A percentile compares a stretch with the other conserved stretches of the same genome.
Evolutionary conservation across 2,797 vertebrate species (phyloP).

Genomic region (Sebastes steindachneri): DNA sequence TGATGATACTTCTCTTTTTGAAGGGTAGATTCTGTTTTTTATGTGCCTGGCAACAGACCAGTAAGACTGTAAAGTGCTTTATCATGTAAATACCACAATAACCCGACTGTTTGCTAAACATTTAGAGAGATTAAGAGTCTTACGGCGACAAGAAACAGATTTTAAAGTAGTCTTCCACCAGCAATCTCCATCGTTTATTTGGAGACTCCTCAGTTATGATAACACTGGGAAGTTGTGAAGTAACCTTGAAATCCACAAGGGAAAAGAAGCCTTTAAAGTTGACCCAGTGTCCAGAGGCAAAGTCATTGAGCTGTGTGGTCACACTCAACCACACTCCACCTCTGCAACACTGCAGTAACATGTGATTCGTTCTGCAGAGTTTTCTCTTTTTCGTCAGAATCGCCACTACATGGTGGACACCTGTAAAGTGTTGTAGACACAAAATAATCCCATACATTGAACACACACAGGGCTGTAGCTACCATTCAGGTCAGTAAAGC

Average conservation of each 20-base stretch:
- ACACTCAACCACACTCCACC: not conserved
- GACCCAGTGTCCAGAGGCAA: constrained; percentile 22
- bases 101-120: not conserved
- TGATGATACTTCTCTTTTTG: not conserved
- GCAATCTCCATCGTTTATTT: not conserved
- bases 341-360: not conserved
- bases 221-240: not conserved
- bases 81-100: not conserved
- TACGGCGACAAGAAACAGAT: not conserved
- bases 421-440: not conserved
- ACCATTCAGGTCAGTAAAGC: not conserved
- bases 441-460: not conserved
- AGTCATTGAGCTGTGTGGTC: constrained; percentile 4
- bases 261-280: not conserved
- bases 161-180: not conserved
- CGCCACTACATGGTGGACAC: not conserved
- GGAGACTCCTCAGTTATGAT: not conserved
- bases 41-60: not conserved
- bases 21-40: not conserved
- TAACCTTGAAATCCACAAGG: constrained; percentile 14
- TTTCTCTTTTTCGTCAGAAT: not conserved
- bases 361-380: constrained; percentile 11
- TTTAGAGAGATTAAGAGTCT: not conserved
- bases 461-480: not conserved
- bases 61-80: not conserved